Percentiles rank a stretch among this genome's conserved stretches.
These are phyloP conservation scores for Carposina sasakii DNA, from an alignment of 1,140 invertebrate genomes.

Conservation along the genomic window DNA sequence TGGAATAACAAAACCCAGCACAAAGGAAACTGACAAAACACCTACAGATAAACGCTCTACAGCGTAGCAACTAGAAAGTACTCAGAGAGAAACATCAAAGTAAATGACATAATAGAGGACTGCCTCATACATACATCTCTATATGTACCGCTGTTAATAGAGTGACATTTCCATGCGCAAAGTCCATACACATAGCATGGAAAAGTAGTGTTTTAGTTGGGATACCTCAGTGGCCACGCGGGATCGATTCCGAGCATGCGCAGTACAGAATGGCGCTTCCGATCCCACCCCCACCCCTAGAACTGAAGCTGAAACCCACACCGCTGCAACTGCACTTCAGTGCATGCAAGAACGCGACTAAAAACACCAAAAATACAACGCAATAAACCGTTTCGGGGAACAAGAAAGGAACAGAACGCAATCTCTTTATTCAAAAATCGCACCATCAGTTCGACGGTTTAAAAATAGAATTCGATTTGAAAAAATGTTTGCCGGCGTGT, in stretches of 20 bases:
- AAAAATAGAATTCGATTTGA: not conserved
- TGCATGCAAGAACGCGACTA: slow-evolving; percentile 57
- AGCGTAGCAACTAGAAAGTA: slow-evolving; percentile 21
- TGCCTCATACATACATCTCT: slow-evolving; percentile 17
- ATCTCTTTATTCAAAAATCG: not conserved
- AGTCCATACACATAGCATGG: slow-evolving; percentile 35
- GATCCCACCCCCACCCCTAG: slow-evolving; percentile 24
- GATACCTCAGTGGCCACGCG: slow-evolving; percentile 48
- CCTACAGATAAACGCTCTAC: not conserved
- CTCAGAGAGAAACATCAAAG: slow-evolving; percentile 51
- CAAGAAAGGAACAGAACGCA: not conserved
- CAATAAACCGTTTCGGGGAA: slow-evolving; percentile 14
- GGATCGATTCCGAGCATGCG: slow-evolving; percentile 61
- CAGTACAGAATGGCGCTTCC: slow-evolving; percentile 22
- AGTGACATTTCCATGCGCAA: slow-evolving; percentile 15
- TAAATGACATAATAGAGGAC: slow-evolving; percentile 69
- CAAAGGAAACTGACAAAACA: not conserved
- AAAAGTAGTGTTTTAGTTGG: slow-evolving; percentile 56
- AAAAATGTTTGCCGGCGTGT: slow-evolving; percentile 10
- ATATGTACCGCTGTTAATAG: slow-evolving; percentile 22
- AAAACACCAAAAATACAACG: slow-evolving; percentile 42
- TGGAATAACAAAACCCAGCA: not conserved
- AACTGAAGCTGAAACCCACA: slow-evolving; percentile 39
- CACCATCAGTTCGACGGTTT: not conserved
- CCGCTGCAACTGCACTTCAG: slow-evolving; percentile 64